Conservation (phyloP, 2,113 vertebrate genomes). For the Caracal caracal region DNA sequence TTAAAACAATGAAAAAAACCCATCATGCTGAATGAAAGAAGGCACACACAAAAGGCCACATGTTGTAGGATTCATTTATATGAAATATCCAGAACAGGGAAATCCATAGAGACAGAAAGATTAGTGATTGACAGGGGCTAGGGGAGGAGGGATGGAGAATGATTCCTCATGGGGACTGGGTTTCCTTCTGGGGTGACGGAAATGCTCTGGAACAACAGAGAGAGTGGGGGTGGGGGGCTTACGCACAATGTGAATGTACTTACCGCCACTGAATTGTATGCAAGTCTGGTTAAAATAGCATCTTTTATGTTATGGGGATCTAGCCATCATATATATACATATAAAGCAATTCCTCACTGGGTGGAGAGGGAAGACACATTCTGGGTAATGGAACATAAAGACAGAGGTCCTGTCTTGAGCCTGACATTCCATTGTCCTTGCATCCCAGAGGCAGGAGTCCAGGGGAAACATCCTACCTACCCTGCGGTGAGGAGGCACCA, state of each 20-base stretch:
- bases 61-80: neutral
- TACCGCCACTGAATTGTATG: neutral
- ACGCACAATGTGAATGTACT: neutral
- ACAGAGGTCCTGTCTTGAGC: neutral
- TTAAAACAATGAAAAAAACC: neutral
- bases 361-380: neutral
- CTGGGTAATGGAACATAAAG: neutral
- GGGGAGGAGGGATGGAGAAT: neutral
- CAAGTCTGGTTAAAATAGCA: neutral
- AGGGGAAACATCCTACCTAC: slow-evolving; percentile 66
- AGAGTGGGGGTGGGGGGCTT: neutral
- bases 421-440: neutral
- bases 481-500: slow-evolving; percentile 33
- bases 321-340: neutral
- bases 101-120: neutral
- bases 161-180: neutral
- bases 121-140: neutral
- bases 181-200: neutral
- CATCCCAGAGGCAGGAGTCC: neutral
- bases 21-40: neutral
- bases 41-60: neutral
- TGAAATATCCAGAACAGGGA: neutral
- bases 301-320: neutral
- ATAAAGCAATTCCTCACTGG: neutral
- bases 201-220: neutral